phyloP scores from a whole-genome alignment of 2,113 vertebrate genomes.

The Shinisaurus crocodilurus region DNA sequence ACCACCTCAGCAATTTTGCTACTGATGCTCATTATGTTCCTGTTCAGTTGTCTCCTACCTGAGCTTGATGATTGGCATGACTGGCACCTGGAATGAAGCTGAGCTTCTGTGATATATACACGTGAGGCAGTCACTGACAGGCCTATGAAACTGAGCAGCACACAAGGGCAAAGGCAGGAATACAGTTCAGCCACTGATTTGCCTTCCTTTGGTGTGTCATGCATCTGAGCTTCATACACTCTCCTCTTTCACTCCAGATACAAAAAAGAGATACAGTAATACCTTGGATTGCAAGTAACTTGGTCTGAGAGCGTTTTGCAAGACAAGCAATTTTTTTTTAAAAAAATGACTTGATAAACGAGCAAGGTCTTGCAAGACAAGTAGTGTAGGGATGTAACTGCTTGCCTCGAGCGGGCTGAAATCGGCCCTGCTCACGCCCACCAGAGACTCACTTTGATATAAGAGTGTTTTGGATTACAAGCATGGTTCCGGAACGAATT shows the following conservation, averaged over 20 bases:
- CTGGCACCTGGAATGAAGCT: constrained; percentile 38
- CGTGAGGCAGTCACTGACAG: constrained; percentile 19
- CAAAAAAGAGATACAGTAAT: not conserved
- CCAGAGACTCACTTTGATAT: too few relatives aligned
- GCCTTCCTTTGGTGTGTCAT: not conserved
- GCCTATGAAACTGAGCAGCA: not conserved
- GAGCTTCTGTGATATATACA: constrained; percentile 14
- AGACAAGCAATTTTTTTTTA: too few relatives aligned
- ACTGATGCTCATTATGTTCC: constrained; percentile 55
- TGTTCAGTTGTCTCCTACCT: constrained; percentile 28
- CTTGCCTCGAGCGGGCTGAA: too few relatives aligned
- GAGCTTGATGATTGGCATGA: constrained; percentile 6
- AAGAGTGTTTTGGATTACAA: too few relatives aligned
- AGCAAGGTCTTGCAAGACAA: too few relatives aligned
- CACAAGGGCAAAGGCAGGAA: constrained; percentile 7
- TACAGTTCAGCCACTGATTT: fast-evolving
- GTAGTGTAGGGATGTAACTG: too few relatives aligned
- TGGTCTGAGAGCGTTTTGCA: too few relatives aligned
- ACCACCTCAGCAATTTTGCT: constrained; percentile 58
- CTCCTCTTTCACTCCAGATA: constrained; percentile 31
- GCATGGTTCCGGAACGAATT: too few relatives aligned
- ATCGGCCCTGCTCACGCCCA: too few relatives aligned
- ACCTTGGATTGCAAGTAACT: too few relatives aligned
- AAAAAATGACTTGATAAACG: too few relatives aligned
- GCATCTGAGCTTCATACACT: constrained; percentile 24